Base-by-base conservation (phyloP, 1,140 invertebrate species). In the Musca domestica region DNA sequence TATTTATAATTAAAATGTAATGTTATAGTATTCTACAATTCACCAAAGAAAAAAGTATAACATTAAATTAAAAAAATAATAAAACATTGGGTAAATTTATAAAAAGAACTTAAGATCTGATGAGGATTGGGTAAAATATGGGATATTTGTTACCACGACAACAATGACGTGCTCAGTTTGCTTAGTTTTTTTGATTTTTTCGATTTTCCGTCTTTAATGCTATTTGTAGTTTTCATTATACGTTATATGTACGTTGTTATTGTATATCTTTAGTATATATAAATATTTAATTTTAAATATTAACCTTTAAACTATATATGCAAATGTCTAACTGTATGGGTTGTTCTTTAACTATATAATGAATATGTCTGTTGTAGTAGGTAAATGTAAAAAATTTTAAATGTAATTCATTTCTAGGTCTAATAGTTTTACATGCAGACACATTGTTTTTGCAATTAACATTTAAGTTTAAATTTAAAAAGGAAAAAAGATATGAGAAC, bases 401-500 rank as follows among this genome's bases (percentile, higher is more conserved):
- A 61, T 34, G 27, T 61, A 61, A 61, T 61, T 30, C 56, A 61
- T 61, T 61, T 41, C 56, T 61, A 61, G 27, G 34, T 61, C 56
- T 61, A 61, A 61, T 61, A 61, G 56, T 61, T 61, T 61, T 61
- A 61, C 56, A 61, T 61, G 56, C 56, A 61, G 56, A 61, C 56
- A 61, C 56, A 61, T 61, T 61, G 52, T 58, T 61, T 61, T 61
- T 61, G 56, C 54, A 34, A 41, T 61, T 61, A 61, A 61, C 56
- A 61, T 61, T 61, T 41, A 61, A 61, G 34, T 27, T 61, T 41
- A 61, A 61, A 41, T 15, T 41, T 34, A 61, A 61, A 61, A 41
- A 9, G 27, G 10, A 12, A 12, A 41, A 41, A n/a, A n/a, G n/a
- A 30, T 58, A 58, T 41, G 34, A 61, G 30, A 61, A 61, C 56